Conservation (phyloP, 2,113 vertebrate species). For the Gorilla gorilla region DNA sequence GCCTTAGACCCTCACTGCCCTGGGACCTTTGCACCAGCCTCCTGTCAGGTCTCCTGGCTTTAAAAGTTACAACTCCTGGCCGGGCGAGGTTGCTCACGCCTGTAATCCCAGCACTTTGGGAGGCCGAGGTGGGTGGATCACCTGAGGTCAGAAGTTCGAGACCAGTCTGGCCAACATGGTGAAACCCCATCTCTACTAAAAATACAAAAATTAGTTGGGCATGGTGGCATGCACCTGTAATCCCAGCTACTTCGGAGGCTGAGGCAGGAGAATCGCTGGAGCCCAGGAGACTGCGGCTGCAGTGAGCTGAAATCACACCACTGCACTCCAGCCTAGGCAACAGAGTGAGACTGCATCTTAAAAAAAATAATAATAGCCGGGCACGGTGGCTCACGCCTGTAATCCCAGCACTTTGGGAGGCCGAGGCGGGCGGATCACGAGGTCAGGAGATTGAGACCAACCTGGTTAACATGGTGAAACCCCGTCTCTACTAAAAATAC, state of each 20-base stretch:
- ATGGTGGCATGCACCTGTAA: background rate
- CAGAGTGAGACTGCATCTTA: too few species aligned
- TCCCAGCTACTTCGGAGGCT: background rate
- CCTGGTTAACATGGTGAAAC: too few species aligned
- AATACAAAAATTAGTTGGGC: background rate
- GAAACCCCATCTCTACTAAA: background rate
- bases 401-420: too few species aligned
- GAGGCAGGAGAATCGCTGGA: too few species aligned
- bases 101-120: background rate
- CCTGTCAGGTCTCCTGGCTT: background rate
- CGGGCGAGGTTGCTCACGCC: background rate
- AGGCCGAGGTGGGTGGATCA: background rate
- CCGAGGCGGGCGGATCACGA: too few species aligned
- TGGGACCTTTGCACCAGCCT: background rate
- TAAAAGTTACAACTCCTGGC: background rate
- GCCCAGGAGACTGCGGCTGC: too few species aligned
- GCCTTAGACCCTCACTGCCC: background rate
- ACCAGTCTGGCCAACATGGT: background rate
- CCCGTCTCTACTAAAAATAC: too few species aligned
- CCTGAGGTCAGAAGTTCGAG: background rate
- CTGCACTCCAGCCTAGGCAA: too few species aligned
- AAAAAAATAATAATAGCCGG: too few species aligned
- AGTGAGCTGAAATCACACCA: too few species aligned
- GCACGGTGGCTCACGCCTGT: too few species aligned
- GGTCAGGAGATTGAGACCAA: too few species aligned